These are phyloP conservation scores for Drosophila lutescens DNA, from an alignment of 2,888 invertebrate species.

Conservation along the genomic window DNA sequence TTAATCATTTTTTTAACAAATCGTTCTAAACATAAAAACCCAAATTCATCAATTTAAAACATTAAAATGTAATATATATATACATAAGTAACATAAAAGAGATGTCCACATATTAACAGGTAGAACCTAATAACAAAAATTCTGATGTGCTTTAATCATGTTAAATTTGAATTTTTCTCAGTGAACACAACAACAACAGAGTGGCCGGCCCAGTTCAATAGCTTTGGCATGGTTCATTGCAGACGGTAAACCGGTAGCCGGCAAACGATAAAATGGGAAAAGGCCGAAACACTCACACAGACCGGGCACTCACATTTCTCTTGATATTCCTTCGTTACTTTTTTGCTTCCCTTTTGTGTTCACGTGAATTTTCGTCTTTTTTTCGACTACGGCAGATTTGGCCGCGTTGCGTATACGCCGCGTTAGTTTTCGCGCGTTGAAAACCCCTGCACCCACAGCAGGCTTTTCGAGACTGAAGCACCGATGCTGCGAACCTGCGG, in stretches of 20 bases:
- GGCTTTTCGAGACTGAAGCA: constrained; percentile 75
- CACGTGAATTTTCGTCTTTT: constrained; percentile 41
- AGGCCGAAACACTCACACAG: constrained; percentile 43
- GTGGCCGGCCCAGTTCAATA: constrained; percentile 67
- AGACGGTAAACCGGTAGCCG: constrained; percentile 27
- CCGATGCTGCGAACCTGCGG: constrained; percentile 21
- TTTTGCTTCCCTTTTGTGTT: background rate
- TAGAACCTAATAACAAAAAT: too few species aligned
- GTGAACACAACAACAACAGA: constrained; percentile 24
- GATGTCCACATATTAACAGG: too few species aligned
- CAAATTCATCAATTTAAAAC: too few species aligned
- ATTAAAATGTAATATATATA: too few species aligned
- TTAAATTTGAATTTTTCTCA: background rate
- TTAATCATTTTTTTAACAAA: too few species aligned
- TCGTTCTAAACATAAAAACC: too few species aligned
- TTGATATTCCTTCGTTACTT: background rate
- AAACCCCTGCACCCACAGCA: constrained; percentile 78
- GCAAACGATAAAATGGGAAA: constrained; percentile 54
- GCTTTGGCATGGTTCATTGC: constrained; percentile 68
- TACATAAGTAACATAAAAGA: too few species aligned
- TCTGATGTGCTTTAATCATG: too few species aligned
- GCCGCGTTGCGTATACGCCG: constrained; percentile 68
- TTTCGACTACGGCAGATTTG: constrained; percentile 2
- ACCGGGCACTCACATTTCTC: constrained; percentile 45
- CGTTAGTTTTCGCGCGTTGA: constrained; percentile 63